These are phyloP conservation scores for Cydia splendana DNA, from an alignment of 1,140 invertebrate genomes.

Conservation along the genomic window DNA sequence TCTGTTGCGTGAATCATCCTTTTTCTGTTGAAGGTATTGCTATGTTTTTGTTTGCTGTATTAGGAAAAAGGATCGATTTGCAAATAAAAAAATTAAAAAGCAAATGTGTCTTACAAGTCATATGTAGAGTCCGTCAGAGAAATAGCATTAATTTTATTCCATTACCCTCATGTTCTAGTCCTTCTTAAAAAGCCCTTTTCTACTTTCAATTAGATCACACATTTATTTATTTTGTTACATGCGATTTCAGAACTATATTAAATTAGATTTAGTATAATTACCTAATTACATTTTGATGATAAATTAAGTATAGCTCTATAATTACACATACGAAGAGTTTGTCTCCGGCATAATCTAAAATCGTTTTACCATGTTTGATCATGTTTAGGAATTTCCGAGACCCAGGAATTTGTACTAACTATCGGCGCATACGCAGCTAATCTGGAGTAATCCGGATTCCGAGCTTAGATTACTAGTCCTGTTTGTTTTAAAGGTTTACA, in stretches of 20 bases:
- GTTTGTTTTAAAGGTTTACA: background rate
- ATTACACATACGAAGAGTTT: background rate
- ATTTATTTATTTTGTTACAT: no score
- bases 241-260: no score
- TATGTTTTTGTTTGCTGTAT: no score
- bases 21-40: background rate
- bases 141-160: no score
- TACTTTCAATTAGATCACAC: no score
- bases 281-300: background rate
- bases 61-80: no score
- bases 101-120: no score
- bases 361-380: slow-evolving; percentile 9
- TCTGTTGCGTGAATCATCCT: background rate
- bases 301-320: background rate
- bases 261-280: background rate
- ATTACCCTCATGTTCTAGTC: no score
- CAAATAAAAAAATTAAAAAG: no score
- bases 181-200: no score
- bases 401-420: slow-evolving; percentile 2
- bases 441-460: slow-evolving; percentile 18
- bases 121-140: no score
- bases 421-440: slow-evolving; percentile 1
- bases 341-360: slow-evolving; percentile 6
- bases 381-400: slow-evolving; percentile 17
- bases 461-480: background rate